phyloP scores from a whole-genome alignment of 2,113 vertebrate species.

The Rhinopomastus cyanomelas region DNA sequence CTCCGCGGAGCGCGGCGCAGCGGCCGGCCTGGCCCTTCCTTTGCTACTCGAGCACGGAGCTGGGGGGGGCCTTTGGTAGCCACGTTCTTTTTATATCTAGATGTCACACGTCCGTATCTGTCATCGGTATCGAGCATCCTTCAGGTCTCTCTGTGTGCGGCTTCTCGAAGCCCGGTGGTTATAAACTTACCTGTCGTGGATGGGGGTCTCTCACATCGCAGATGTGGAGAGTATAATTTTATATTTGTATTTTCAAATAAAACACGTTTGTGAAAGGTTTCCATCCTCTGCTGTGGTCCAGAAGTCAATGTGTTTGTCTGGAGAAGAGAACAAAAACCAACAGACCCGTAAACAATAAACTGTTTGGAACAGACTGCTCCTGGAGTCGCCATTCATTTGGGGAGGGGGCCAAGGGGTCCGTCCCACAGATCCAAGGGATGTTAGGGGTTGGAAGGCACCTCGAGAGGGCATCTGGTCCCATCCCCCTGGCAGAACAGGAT shows the following conservation, averaged over 20 bases:
- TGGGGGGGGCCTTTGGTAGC: slow-evolving; percentile 88
- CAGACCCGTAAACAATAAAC: slow-evolving; percentile 89
- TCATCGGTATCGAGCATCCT: slow-evolving; percentile 97
- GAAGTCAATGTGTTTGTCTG: slow-evolving; percentile 99
- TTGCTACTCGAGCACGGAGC: slow-evolving; percentile 89
- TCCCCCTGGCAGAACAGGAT: too few species aligned
- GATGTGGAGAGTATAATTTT: slow-evolving; percentile 99
- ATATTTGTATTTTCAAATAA: slow-evolving; percentile 99
- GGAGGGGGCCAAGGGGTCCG: too few species aligned
- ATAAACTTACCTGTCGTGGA: too few species aligned
- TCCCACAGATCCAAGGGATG: too few species aligned
- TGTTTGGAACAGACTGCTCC: slow-evolving; percentile 89
- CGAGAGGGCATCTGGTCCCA: too few species aligned
- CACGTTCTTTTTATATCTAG: slow-evolving; percentile 85
- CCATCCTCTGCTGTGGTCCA: slow-evolving; percentile 99
- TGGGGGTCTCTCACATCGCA: slow-evolving; percentile 98
- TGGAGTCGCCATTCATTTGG: slow-evolving; percentile 16
- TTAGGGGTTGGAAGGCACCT: too few species aligned
- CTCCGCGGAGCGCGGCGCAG: slow-evolving; percentile 81
- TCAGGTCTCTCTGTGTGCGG: slow-evolving; percentile 98
- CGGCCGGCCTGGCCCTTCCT: slow-evolving; percentile 85
- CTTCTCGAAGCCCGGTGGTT: slow-evolving; percentile 96
- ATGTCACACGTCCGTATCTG: slow-evolving; percentile 83
- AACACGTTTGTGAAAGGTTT: slow-evolving; percentile 99
- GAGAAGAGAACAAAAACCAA: slow-evolving; percentile 83